Conservation (phyloP, 2,888 invertebrate species). For the Pyralis farinalis region DNA sequence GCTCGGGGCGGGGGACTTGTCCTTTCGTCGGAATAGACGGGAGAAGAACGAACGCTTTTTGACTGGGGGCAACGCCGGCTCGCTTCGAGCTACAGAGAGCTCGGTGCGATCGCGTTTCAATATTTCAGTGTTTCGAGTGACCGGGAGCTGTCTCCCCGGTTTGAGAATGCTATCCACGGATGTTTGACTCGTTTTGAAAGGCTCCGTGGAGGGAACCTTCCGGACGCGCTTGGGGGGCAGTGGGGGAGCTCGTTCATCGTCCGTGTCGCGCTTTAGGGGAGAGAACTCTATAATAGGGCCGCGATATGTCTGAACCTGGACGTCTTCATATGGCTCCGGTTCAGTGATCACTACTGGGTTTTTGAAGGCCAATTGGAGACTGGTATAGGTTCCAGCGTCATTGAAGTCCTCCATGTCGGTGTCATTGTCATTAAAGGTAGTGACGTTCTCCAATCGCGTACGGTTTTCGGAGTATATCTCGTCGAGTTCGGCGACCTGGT, state of each 20-base stretch:
- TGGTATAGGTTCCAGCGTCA: conserved; percentile 91
- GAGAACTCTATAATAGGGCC: conserved; percentile 78
- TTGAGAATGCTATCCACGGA: conserved; percentile 63
- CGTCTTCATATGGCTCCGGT: conserved; percentile 82
- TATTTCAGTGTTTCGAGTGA: conserved; percentile 42
- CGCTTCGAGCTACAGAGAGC: conserved; percentile 54
- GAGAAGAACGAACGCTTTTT: conserved; percentile 75
- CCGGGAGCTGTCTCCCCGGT: conserved; percentile 55
- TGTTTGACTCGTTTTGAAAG: conserved; percentile 63
- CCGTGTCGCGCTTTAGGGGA: conserved; percentile 76
- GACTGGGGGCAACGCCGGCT: conserved; percentile 64
- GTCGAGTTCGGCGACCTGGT: conserved; percentile 90
- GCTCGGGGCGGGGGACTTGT: conserved; percentile 69
- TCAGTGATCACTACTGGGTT: conserved; percentile 86
- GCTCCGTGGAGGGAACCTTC: conserved; percentile 54
- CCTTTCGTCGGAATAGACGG: conserved; percentile 64
- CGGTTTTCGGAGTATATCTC: conserved; percentile 90
- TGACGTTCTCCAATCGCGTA: conserved; percentile 76
- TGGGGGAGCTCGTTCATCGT: conserved; percentile 86
- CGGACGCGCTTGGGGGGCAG: conserved; percentile 90
- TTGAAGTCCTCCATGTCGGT: conserved; percentile 85
- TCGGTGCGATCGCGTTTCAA: conserved; percentile 31
- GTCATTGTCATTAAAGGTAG: conserved; percentile 44
- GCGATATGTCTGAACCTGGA: conserved; percentile 68
- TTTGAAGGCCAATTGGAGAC: conserved; percentile 91